These are phyloP conservation scores for Pelosia muscerda DNA, from an alignment of 2,888 invertebrate genomes.

Conservation along the genomic window DNA sequence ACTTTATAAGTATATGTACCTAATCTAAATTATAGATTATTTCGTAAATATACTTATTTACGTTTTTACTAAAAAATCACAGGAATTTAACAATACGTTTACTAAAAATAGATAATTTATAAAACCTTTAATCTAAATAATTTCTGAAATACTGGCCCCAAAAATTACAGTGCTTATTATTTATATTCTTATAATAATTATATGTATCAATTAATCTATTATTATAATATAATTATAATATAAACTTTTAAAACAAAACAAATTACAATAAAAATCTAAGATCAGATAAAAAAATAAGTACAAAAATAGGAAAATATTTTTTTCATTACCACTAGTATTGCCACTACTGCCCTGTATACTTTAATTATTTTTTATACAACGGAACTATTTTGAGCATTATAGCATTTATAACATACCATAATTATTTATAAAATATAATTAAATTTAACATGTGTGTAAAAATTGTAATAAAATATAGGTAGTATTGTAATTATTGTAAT, in stretches of 20 bases:
- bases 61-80: slow-evolving; percentile 25
- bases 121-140: slow-evolving; percentile 51
- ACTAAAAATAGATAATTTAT: slow-evolving; percentile 21
- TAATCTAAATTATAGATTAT: slow-evolving; percentile 10
- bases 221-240: slow-evolving; percentile 37
- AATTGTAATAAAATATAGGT: no score
- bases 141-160: slow-evolving; percentile 81
- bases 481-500: no score
- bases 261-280: slow-evolving; percentile 38
- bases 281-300: slow-evolving; percentile 33
- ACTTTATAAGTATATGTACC: background rate
- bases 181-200: background rate
- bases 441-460: background rate
- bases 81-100: slow-evolving; percentile 20
- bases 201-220: slow-evolving; percentile 16
- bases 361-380: slow-evolving; percentile 29
- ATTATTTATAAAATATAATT: background rate
- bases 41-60: background rate
- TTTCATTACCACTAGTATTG: slow-evolving; percentile 70
- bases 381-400: slow-evolving; percentile 53
- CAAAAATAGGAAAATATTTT: slow-evolving; percentile 47
- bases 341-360: slow-evolving; percentile 69
- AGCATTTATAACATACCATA: slow-evolving; percentile 15
- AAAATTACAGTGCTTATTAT: slow-evolving; percentile 46
- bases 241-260: slow-evolving; percentile 80